A percentile compares a stretch with the other conserved stretches of the same genome.
Conservation (phyloP, 2,888 invertebrate genomes). For the Drosophila emarginata region DNA sequence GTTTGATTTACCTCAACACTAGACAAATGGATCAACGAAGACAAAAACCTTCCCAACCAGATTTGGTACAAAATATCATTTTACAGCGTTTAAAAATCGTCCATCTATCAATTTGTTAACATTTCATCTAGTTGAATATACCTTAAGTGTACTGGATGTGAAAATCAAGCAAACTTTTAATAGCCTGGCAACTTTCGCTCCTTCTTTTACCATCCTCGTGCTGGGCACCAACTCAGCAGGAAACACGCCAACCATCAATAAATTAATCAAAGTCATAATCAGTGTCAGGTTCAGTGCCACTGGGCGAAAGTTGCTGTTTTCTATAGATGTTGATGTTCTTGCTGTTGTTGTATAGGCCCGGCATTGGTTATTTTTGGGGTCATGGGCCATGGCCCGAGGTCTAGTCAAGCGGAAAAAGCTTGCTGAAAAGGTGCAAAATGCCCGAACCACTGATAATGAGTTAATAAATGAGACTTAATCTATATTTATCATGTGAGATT, state of each 20-base stretch:
- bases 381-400: conserved; percentile 20
- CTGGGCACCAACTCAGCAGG: conserved; percentile 54
- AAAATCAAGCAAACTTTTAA: conserved; percentile 53
- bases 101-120: too few species aligned
- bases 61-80: background rate
- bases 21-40: too few species aligned
- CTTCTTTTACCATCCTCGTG: conserved; percentile 3
- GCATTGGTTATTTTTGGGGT: conserved; percentile 20
- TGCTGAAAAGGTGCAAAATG: conserved; percentile 66
- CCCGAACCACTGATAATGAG: conserved; percentile 65
- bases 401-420: conserved; percentile 55
- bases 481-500: conserved; percentile 55
- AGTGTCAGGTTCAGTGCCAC: conserved; percentile 74
- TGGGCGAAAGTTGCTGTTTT: conserved; percentile 53
- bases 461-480: conserved; percentile 69
- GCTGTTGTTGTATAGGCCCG: conserved; percentile 1
- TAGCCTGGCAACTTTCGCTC: conserved; percentile 20
- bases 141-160: background rate
- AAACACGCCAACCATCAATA: conserved; percentile 80
- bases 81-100: background rate
- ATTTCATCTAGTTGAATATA: background rate
- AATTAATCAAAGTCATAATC: conserved; percentile 80
- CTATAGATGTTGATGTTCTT: background rate
- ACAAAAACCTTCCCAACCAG: too few species aligned
- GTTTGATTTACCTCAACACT: too few species aligned